Conservation (phyloP, 2,888 invertebrate genomes). For the Idaea aversata region DNA sequence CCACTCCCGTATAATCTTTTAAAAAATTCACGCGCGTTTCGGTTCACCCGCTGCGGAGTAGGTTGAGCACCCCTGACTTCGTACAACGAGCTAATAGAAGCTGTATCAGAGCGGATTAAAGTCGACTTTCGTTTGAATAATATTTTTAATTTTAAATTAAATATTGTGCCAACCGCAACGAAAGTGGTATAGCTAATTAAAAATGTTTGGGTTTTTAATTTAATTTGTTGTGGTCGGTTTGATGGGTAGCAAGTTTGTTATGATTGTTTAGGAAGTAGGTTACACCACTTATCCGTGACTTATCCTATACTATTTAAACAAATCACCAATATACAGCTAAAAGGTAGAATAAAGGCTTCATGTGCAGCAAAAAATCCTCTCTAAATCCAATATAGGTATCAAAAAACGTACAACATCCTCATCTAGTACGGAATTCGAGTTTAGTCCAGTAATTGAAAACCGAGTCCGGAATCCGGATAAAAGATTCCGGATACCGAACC, state of each 20-base stretch:
- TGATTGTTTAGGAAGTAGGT: background rate
- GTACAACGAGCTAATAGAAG: conserved; percentile 26
- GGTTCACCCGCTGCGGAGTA: conserved; percentile 37
- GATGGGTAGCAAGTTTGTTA: conserved; percentile 6
- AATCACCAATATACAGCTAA: conserved; percentile 12
- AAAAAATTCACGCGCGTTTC: conserved; percentile 66
- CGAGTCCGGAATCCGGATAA: conserved; percentile 29
- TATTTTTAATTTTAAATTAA: conserved; percentile 37
- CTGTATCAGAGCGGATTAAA: conserved; percentile 22
- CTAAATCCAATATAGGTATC: background rate
- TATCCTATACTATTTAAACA: too few species aligned
- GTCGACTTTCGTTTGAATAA: conserved; percentile 24
- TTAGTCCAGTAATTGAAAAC: conserved; percentile 46
- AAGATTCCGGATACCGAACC: background rate
- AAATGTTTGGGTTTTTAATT: conserved; percentile 40
- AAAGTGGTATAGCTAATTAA: conserved; percentile 57
- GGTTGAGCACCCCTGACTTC: conserved; percentile 45
- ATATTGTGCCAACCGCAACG: conserved; percentile 43
- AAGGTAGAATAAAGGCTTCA: conserved; percentile 3
- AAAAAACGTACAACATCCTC: background rate
- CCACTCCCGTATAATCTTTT: conserved; percentile 69
- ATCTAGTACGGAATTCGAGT: background rate
- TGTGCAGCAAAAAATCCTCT: background rate
- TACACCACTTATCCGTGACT: conserved; percentile 1
- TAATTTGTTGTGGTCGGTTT: conserved; percentile 21